Conservation (phyloP, 2,113 vertebrate genomes). For the Hippopotamus amphibius region DNA sequence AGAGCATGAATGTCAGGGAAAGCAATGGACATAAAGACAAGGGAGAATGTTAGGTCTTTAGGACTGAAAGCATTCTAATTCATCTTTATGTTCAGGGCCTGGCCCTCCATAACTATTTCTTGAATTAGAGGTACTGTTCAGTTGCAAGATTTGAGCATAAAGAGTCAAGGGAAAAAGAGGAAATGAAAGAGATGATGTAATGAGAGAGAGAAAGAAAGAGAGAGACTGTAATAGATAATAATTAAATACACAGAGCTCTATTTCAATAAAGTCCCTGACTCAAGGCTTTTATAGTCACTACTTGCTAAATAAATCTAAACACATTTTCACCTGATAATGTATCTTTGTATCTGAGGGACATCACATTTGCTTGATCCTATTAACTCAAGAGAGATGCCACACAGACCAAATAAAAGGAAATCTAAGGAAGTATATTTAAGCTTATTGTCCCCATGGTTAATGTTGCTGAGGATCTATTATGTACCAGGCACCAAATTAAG, state of each 20-base stretch:
- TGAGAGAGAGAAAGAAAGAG: neutral
- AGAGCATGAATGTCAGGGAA: neutral
- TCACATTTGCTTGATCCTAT: neutral
- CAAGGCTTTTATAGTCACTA: neutral
- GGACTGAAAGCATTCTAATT: neutral
- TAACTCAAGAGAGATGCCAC: neutral
- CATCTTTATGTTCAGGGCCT: neutral
- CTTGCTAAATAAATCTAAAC: neutral
- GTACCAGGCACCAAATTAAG: neutral
- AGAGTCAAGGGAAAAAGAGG: neutral
- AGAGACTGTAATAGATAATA: neutral
- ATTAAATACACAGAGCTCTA: neutral
- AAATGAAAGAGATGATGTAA: neutral
- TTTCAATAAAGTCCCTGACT: neutral
- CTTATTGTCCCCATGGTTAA: neutral
- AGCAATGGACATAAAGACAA: neutral
- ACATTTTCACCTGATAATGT: neutral
- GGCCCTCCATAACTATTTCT: neutral
- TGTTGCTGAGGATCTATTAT: neutral
- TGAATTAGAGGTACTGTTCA: neutral
- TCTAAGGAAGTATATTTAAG: neutral
- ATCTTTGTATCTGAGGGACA: neutral
- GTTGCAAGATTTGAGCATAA: neutral
- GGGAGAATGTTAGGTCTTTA: neutral
- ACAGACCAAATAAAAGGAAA: constrained; percentile 13